phyloP scores from a whole-genome alignment of 2,888 invertebrate genomes.

The Parascotia fuliginaria region DNA sequence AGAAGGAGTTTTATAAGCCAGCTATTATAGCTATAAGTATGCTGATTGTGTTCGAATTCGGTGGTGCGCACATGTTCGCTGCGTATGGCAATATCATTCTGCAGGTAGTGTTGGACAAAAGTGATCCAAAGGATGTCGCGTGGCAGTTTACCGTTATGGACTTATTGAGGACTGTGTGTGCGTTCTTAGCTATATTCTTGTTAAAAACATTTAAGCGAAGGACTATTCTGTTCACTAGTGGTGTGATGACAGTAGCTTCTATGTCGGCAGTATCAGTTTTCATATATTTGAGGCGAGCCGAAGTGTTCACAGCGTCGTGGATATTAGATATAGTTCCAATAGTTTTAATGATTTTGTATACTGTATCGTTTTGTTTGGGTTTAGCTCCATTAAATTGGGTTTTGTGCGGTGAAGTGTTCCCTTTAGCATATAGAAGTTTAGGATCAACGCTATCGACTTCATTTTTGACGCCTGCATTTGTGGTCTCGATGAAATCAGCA shows the following conservation, averaged over 20 bases:
- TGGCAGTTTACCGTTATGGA: constrained; percentile 89
- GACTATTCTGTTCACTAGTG: constrained; percentile 75
- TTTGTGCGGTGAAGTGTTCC: constrained; percentile 81
- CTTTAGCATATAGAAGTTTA: constrained; percentile 76
- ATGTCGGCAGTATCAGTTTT: constrained; percentile 69
- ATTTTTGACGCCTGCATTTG: constrained; percentile 75
- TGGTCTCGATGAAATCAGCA: constrained; percentile 81
- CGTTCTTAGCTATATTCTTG: constrained; percentile 83
- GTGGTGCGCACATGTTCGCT: constrained; percentile 79
- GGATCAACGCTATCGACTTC: constrained; percentile 78
- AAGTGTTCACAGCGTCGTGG: constrained; percentile 61
- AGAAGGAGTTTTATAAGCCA: constrained; percentile 78
- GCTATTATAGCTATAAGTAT: constrained; percentile 78
- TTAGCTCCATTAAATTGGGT: constrained; percentile 79
- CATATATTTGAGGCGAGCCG: constrained; percentile 71
- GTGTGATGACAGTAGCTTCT: constrained; percentile 71
- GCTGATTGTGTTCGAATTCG: constrained; percentile 79
- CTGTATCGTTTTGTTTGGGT: constrained; percentile 75
- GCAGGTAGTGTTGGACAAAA: constrained; percentile 69
- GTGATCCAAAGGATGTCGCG: constrained; percentile 65
- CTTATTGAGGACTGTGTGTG: constrained; percentile 86
- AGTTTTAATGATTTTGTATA: constrained; percentile 73
- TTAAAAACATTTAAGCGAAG: constrained; percentile 71
- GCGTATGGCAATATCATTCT: constrained; percentile 79
- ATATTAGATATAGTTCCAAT: constrained; percentile 69